A percentile compares a stretch with the other conserved stretches of the same genome.
Conservation (phyloP, 2,113 vertebrate genomes). For the Tricholaema leucomelas region DNA sequence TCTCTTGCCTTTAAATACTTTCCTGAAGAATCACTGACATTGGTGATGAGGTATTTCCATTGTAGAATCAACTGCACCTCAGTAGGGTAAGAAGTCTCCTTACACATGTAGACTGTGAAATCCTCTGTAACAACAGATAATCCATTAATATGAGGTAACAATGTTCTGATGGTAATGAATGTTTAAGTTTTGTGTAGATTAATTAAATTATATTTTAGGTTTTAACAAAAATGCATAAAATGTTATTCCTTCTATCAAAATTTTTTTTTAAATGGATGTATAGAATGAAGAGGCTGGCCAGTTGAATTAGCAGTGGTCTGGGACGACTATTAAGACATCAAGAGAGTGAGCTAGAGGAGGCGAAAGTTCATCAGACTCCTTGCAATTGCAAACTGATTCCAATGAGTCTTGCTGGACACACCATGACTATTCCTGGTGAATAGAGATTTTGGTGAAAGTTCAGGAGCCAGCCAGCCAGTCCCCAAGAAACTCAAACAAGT, state of each 20-base stretch:
- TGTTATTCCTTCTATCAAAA: neutral
- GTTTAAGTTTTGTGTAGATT: neutral
- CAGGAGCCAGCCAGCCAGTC: neutral
- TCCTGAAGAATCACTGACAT: neutral
- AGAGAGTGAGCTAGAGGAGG: neutral
- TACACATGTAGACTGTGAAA: rapidly evolving
- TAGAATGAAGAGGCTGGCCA: neutral
- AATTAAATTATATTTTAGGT: neutral
- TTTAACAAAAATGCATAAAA: neutral
- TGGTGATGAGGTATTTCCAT: neutral
- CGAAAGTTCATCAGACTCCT: neutral
- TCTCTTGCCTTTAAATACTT: neutral
- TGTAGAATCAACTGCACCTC: neutral
- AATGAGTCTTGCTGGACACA: neutral
- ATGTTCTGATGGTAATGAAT: neutral
- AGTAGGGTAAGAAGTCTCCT: neutral
- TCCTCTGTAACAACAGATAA: neutral
- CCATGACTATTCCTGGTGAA: rapidly evolving
- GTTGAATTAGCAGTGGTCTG: neutral
- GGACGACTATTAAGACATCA: neutral
- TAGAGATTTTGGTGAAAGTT: rapidly evolving
- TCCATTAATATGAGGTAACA: neutral
- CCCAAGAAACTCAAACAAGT: neutral
- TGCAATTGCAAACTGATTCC: neutral
- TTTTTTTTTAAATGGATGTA: neutral